phyloP scores from a whole-genome alignment of 2,888 invertebrate species.

The Himalopsyche kuldschensis region DNA sequence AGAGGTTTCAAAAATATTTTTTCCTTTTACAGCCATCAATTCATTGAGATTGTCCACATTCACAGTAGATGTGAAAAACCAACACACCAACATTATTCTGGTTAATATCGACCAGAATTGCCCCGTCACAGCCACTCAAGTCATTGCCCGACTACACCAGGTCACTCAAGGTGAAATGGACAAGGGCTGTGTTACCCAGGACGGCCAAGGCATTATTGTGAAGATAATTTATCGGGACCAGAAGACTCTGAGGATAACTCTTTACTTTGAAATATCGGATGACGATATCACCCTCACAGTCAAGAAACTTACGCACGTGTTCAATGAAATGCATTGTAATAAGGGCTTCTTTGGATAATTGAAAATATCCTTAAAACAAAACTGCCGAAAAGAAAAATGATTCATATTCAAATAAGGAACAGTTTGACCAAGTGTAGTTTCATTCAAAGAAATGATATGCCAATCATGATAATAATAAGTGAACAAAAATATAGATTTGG shows the following conservation, averaged over 20 bases:
- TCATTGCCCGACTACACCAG: conserved; percentile 57
- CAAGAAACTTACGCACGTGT: conserved; percentile 70
- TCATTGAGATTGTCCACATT: conserved; percentile 64
- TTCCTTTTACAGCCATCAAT: conserved; percentile 58
- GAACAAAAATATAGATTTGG: no score
- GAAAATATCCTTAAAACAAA: neutral
- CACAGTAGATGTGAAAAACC: conserved; percentile 61
- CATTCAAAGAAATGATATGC: no score
- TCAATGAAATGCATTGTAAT: conserved; percentile 61
- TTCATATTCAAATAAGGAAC: no score
- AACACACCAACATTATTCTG: conserved; percentile 78
- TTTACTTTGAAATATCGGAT: conserved; percentile 72
- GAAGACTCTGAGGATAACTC: conserved; percentile 66
- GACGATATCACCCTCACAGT: conserved; percentile 68
- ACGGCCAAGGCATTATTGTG: conserved; percentile 55
- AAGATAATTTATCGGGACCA: conserved; percentile 63
- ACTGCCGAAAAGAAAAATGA: no score
- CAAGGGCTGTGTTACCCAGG: conserved; percentile 52
- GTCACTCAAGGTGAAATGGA: conserved; percentile 55
- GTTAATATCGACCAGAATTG: conserved; percentile 61
- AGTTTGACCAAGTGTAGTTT: no score
- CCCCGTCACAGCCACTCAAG: conserved; percentile 57
- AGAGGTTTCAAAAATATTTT: conserved; percentile 14
- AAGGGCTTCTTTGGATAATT: conserved; percentile 28
- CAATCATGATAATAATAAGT: no score